Base-by-base conservation (phyloP, 2,888 invertebrate species). In the Aproaerema taeniolella region DNA sequence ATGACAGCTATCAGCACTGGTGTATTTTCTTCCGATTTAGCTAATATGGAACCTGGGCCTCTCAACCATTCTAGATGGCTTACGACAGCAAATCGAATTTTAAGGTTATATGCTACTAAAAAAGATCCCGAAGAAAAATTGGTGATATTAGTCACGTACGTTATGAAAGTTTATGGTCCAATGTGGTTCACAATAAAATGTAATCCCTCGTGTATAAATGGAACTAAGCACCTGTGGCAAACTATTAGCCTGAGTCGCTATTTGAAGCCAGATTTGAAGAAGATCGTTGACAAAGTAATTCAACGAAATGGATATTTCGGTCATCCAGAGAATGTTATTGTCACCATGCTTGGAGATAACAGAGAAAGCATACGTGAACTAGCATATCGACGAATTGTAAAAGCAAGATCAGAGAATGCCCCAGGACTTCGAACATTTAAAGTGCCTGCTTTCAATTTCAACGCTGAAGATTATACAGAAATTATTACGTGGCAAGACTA, bases 191-290 rank as follows among this genome's bases (percentile, higher is more conserved):
- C n/a, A n/a, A n/a, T n/a, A n/a, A n/a, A n/a, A n/a, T n/a, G n/a
- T n/a, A n/a, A n/a, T n/a, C 17, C 53, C 8, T 47, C 43, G 11
- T 58, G 54, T 34, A 55, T 52, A 49, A 45, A 56, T 50, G 56
- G 56, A 25, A 24, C 51, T n/a, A 28, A 38, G 11, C 55, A 58
- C 45, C 28, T 58, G 7, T 55, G 8, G 11, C 16, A 24, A 26
- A 25, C 34, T 13, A 14, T 33, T 2, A 7, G 26, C 31, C 12
- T 33, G n/a, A 13, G 11, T 4, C 24, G 26, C 10, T 39, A 16
- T 12, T 9, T 31, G 8, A 15, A 28, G 2, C 17, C 6, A 3
- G 9, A 29, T 5, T 9, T 29, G 7, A 36, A 17, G 17, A 17
- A 10, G 2, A 4, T 36, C 2, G 29, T 36, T 12, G 26, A 35